phyloP scores from a whole-genome alignment of 2,113 vertebrate genomes.

The Toxotes jaculatrix region DNA sequence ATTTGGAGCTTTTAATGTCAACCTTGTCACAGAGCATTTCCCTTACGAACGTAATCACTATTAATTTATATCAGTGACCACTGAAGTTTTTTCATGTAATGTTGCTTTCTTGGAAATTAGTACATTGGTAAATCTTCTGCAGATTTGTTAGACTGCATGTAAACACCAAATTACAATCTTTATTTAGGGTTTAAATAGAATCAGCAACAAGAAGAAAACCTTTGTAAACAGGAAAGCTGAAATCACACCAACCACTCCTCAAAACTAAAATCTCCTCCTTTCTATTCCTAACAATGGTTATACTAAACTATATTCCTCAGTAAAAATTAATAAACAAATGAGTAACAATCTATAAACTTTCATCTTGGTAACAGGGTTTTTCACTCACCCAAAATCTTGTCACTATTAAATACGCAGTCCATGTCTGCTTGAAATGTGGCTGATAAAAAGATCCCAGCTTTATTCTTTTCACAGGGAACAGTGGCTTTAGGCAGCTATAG shows the following conservation, averaged over 20 bases:
- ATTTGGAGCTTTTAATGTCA: conserved; percentile 1
- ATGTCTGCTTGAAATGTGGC: not conserved
- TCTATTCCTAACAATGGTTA: not conserved
- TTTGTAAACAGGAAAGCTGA: not conserved
- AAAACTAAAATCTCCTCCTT: not conserved
- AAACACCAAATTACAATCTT: conserved; percentile 1
- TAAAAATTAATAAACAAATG: not conserved
- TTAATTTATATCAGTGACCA: conserved; percentile 16
- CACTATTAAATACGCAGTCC: not conserved
- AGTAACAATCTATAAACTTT: not conserved
- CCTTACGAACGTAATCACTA: not conserved
- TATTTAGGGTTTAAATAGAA: conserved; percentile 16
- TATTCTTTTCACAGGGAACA: not conserved
- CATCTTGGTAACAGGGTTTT: not conserved
- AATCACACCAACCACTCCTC: conserved; percentile 13
- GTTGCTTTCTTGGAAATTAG: conserved; percentile 38
- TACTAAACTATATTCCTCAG: not conserved
- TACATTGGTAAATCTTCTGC: conserved; percentile 28
- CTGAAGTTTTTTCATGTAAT: conserved; percentile 28
- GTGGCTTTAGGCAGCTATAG: not conserved
- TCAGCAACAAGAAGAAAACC: conserved; percentile 14
- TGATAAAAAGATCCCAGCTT: not conserved
- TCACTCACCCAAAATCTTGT: not conserved
- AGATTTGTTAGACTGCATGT: conserved; percentile 25
- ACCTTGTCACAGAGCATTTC: not conserved